phyloP scores from a whole-genome alignment of 1,140 invertebrate species.

The Caenorhabditis tropicalis region DNA sequence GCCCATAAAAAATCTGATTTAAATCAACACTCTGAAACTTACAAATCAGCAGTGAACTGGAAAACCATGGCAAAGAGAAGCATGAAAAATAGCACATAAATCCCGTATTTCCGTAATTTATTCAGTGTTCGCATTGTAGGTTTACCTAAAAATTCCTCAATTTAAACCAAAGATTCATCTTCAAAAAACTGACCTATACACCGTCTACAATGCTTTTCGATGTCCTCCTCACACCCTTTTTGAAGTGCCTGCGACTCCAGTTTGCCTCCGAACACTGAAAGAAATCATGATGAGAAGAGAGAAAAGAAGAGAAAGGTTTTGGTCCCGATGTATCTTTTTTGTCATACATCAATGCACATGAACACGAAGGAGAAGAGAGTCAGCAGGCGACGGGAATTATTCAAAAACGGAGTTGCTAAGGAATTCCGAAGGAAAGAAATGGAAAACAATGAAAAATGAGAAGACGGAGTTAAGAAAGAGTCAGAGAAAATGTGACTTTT shows the following conservation, averaged over 20 bases:
- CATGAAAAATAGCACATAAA: background rate
- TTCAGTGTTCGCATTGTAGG: conserved; percentile 1
- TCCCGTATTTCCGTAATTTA: conserved; percentile 1
- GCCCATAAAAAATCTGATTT: too few relatives aligned
- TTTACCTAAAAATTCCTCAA: background rate
- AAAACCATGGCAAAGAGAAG: background rate
- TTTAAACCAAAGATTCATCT: too few relatives aligned
- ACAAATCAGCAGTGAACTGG: conserved; percentile 17
- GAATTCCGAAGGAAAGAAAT: background rate
- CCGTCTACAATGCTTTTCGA: conserved; percentile 32
- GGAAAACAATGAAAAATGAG: background rate
- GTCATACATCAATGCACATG: background rate
- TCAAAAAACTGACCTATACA: background rate
- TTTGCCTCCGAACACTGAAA: conserved; percentile 32
- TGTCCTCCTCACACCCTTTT: conserved; percentile 36
- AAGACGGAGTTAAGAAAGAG: background rate
- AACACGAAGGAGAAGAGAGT: background rate
- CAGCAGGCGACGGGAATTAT: background rate
- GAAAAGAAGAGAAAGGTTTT: background rate
- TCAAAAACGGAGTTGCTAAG: background rate
- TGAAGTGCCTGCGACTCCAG: conserved; percentile 17
- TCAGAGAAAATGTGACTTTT: background rate
- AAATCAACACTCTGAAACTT: too few relatives aligned
- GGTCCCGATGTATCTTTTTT: background rate
- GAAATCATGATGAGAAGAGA: background rate